phyloP scores from a whole-genome alignment of 1,140 invertebrate species.

The Brachionus paranguensis region DNA sequence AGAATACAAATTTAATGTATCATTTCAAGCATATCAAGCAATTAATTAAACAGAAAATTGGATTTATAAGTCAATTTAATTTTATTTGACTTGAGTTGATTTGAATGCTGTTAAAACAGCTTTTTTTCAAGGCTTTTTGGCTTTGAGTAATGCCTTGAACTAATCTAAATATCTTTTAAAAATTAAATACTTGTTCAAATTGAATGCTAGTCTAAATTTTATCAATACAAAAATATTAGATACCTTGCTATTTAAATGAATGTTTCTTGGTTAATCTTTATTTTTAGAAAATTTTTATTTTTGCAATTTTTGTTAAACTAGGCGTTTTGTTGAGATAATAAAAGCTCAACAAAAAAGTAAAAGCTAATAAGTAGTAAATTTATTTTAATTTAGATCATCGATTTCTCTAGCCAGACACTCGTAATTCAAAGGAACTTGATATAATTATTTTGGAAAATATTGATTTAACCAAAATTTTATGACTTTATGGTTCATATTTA shows the following conservation, averaged over 20 bases:
- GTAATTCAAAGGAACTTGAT: background rate
- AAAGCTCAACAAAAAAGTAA: background rate
- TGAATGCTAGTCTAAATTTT: background rate
- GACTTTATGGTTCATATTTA: background rate
- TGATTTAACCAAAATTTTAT: background rate
- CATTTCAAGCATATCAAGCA: background rate
- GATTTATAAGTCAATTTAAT: background rate
- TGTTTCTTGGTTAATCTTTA: background rate
- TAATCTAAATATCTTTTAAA: background rate
- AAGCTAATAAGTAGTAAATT: background rate
- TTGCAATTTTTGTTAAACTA: background rate
- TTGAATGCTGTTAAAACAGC: background rate
- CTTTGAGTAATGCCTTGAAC: background rate
- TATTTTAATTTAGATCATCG: background rate
- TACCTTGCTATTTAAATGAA: background rate
- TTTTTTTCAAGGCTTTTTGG: background rate
- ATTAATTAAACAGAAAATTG: background rate
- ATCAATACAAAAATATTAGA: background rate
- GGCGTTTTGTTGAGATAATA: background rate
- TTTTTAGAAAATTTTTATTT: background rate
- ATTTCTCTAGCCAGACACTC: background rate
- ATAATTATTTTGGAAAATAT: background rate
- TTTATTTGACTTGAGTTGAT: background rate
- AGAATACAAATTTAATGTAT: background rate
- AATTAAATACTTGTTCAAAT: background rate